Evolutionary conservation across 2,888 invertebrate species (phyloP).

Genomic region (Nemoura dubitans): DNA sequence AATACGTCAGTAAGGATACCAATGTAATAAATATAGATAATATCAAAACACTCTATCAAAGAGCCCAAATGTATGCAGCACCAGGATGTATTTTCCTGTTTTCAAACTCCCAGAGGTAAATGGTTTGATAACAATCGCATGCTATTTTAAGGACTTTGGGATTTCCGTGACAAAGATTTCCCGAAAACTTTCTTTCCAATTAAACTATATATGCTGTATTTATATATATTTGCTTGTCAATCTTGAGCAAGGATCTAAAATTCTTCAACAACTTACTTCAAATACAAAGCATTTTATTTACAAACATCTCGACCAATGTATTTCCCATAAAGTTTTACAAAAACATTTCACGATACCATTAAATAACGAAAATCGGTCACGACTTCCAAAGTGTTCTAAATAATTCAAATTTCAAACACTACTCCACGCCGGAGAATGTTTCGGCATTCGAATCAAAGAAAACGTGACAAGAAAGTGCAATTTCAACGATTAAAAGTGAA

Average conservation of each 20-base stretch:
- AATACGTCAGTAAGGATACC: too few species aligned
- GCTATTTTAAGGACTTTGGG: too few species aligned
- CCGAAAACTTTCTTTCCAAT: not conserved
- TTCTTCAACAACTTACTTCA: not conserved
- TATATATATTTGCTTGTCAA: not conserved
- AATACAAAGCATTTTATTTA: not conserved
- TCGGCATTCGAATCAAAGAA: constrained; percentile 12
- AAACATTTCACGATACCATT: not conserved
- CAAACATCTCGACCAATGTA: not conserved
- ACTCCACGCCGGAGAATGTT: not conserved
- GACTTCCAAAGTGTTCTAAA: not conserved
- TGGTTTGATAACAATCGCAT: too few species aligned
- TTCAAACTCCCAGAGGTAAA: too few species aligned
- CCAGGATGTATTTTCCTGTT: too few species aligned
- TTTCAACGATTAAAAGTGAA: not conserved
- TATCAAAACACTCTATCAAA: too few species aligned
- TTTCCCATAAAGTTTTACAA: not conserved
- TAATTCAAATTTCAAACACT: not conserved
- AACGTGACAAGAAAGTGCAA: not conserved
- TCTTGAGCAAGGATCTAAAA: not conserved
- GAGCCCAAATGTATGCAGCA: too few species aligned
- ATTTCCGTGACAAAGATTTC: not conserved
- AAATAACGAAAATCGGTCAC: not conserved
- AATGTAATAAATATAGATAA: too few species aligned
- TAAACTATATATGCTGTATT: not conserved